Base-by-base conservation (phyloP, 2,888 invertebrate species). In the Neria commutata region DNA sequence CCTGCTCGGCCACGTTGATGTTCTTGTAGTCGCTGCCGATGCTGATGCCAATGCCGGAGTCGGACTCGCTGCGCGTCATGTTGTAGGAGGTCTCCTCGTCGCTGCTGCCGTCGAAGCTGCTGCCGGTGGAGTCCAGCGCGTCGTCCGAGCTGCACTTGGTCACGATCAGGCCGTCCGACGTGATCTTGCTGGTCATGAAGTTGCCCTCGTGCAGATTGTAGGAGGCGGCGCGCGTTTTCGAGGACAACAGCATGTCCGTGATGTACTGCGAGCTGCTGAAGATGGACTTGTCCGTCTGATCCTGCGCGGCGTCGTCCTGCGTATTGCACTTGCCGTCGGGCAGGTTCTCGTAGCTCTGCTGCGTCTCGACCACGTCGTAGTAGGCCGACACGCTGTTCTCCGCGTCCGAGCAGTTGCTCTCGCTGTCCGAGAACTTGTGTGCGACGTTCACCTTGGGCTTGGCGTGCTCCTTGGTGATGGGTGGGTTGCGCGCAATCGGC, bases 401-500 rank as follows among this genome's bases (percentile, higher is more conserved):
- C 65, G 84, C 84, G 71, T 87, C 87, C 4, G 87, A 87, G 69
- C 86, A 85, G 47, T 86, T 86, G 62, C 85, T 83, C 40, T 86
- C 86, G 2, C 85, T 85, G 67, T 86, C 85, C 50, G 86, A 83
- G 64, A 84, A 86, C 65, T 86, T 85, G 56, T 86, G 84, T 70
- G 86, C 85, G 48, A 87, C 80, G 68, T 86, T 88, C 60, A 89
- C 85, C 75, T 87, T 86, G 50, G 89, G 89, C 70, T 89, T 85
- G 68, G 88, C 85, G 65, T 87, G 85, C 65, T 88, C 89, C 81
- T 87, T 86, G 66, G 86, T 86, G 69, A 89, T 83, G 29, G 89
- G 88, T 1, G 85, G 86, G 68, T 89, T 87, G 71, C 89, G 83
- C 8, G 82, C 82, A 61, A 85, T 81, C 55, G 81, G 71, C 59